Conservation (phyloP, 2,888 invertebrate species). For the Microplitis manilae region DNA sequence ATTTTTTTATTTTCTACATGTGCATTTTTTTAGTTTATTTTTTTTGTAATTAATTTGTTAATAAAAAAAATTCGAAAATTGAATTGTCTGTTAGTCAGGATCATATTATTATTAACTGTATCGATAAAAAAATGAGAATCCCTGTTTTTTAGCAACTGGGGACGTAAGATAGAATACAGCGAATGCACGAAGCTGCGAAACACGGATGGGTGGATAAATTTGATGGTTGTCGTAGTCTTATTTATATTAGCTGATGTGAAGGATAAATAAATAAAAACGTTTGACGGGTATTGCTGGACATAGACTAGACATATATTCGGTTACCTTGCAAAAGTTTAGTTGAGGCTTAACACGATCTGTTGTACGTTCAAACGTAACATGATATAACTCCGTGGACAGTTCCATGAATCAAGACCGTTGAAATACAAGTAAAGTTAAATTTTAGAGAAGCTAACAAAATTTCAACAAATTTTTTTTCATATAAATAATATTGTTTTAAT, state of each 20-base stretch:
- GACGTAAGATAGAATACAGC: not conserved
- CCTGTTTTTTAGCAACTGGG: no score
- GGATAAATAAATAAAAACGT: constrained; percentile 64
- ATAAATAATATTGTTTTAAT: no score
- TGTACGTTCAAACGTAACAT: constrained; percentile 61
- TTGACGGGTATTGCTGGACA: constrained; percentile 63
- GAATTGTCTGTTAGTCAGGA: no score
- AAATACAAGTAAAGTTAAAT: constrained; percentile 15
- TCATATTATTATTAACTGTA: no score
- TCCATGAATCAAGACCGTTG: constrained; percentile 20
- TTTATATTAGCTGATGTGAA: constrained; percentile 46
- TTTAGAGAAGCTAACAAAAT: not conserved
- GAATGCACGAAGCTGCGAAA: not conserved
- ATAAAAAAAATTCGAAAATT: no score
- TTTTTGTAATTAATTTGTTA: no score
- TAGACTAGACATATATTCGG: constrained; percentile 65
- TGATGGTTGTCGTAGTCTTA: not conserved
- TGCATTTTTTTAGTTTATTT: no score
- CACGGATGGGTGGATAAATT: not conserved
- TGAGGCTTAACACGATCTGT: constrained; percentile 61
- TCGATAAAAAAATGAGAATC: no score
- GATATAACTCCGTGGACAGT: constrained; percentile 59
- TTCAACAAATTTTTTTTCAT: no score
- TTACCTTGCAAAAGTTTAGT: constrained; percentile 50
- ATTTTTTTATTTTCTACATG: no score